Conservation (phyloP, 2,888 invertebrate genomes). For the Cephus pulcher region DNA sequence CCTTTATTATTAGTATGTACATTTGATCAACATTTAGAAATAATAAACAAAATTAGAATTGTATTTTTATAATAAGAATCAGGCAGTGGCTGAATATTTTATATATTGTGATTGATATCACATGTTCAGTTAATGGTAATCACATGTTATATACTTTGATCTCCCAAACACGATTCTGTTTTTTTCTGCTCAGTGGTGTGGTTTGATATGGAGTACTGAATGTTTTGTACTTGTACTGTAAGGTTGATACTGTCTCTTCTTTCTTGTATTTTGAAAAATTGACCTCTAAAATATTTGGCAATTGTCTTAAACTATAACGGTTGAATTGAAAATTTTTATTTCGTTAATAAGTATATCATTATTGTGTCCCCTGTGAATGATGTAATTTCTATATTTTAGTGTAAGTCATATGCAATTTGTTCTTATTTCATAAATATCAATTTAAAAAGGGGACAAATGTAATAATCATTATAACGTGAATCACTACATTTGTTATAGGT, state of each 20-base stretch:
- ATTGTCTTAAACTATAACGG: not conserved
- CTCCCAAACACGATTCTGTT: not conserved
- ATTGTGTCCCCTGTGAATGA: not conserved
- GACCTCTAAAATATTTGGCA: not conserved
- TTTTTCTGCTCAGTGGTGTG: not conserved
- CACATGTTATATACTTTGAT: not conserved
- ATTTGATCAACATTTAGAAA: not conserved
- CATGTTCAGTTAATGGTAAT: not conserved
- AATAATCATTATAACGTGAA: not conserved
- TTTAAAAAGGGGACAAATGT: not conserved
- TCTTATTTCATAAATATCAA: not conserved
- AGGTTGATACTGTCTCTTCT: not conserved
- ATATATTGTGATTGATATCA: not conserved
- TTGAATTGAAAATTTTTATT: not conserved
- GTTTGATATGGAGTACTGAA: not conserved
- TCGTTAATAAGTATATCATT: not conserved
- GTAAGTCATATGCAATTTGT: not conserved
- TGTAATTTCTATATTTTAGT: not conserved
- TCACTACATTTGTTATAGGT: slow-evolving; percentile 43
- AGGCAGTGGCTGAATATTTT: not conserved
- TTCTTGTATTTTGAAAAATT: not conserved
- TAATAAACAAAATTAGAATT: not conserved
- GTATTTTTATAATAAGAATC: not conserved
- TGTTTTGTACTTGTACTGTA: slow-evolving; percentile 1
- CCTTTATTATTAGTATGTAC: not conserved